Conservation (phyloP, 2,113 vertebrate species). For the Malurus cyaneus region DNA sequence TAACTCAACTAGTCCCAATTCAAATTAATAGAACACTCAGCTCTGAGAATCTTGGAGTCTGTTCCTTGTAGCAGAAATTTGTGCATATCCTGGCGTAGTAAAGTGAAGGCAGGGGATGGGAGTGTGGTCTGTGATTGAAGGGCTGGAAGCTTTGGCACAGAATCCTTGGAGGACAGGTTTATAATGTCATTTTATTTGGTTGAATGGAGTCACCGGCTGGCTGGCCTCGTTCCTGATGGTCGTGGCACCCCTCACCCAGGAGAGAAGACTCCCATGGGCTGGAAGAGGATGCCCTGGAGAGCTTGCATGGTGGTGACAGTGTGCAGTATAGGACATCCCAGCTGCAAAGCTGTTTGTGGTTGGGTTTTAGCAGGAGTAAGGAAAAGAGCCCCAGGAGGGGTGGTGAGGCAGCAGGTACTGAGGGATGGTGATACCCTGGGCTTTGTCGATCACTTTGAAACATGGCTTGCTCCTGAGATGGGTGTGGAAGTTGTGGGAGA, state of each 20-base stretch:
- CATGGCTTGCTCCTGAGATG: background rate
- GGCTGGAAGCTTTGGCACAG: background rate
- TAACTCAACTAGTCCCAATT: conserved; percentile 28
- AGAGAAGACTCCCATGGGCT: background rate
- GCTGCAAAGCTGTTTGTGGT: background rate
- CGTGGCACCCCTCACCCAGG: fast-evolving
- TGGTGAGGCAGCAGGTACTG: background rate
- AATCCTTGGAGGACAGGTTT: background rate
- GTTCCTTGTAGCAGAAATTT: background rate
- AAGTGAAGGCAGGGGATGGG: background rate
- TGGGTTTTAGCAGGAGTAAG: background rate
- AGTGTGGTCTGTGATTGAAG: background rate
- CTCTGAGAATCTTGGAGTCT: background rate
- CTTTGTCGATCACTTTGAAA: fast-evolving
- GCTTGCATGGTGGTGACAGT: fast-evolving
- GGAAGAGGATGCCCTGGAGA: background rate
- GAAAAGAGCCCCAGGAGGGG: background rate
- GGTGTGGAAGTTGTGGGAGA: background rate
- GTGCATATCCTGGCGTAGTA: background rate
- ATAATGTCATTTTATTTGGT: background rate
- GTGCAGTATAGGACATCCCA: background rate
- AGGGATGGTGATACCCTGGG: background rate
- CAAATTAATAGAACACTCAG: conserved; percentile 19
- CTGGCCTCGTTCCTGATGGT: background rate
- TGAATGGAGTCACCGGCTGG: background rate